Evolutionary conservation across 2,888 invertebrate species (phyloP).

Genomic region (Scaptomyza cyrtandrae): DNA sequence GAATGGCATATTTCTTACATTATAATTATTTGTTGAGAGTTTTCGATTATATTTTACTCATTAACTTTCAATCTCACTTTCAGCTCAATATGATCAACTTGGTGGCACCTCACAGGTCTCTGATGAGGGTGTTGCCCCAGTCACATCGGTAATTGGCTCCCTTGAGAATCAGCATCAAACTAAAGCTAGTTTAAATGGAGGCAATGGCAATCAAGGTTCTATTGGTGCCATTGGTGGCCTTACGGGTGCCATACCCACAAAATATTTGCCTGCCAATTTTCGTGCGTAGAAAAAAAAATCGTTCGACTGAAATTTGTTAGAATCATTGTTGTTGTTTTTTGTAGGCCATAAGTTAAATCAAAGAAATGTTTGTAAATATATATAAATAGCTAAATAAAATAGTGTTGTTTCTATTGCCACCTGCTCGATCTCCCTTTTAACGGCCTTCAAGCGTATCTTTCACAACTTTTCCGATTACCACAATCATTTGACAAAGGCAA

Average conservation of each 20-base stretch:
- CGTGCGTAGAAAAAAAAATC: conserved; percentile 45
- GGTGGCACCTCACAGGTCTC: conserved; percentile 83
- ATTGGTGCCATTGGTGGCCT: conserved; percentile 17
- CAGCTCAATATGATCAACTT: conserved; percentile 84
- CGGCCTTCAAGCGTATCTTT: conserved; percentile 30
- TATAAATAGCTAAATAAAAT: conserved; percentile 31
- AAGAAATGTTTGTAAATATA: conserved; percentile 45
- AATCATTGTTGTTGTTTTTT: conserved; percentile 33
- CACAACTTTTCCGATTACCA: conserved; percentile 54
- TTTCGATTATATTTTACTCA: not conserved
- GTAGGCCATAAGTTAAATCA: conserved; percentile 39
- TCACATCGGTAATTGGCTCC: conserved; percentile 82
- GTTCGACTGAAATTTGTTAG: conserved; percentile 46
- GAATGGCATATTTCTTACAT: no score
- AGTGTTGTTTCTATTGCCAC: conserved; percentile 10
- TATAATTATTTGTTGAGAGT: no score
- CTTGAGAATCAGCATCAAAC: conserved; percentile 62
- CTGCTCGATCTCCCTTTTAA: conserved; percentile 1
- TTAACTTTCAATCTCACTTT: conserved; percentile 13
- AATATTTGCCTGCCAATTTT: conserved; percentile 75
- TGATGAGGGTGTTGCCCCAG: conserved; percentile 83
- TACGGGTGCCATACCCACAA: conserved; percentile 39
- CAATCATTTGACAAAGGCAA: conserved; percentile 46
- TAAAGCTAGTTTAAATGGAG: not conserved
- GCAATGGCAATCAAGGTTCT: not conserved